phyloP scores from a whole-genome alignment of 2,113 vertebrate genomes.

The Hiodon alosoides region DNA sequence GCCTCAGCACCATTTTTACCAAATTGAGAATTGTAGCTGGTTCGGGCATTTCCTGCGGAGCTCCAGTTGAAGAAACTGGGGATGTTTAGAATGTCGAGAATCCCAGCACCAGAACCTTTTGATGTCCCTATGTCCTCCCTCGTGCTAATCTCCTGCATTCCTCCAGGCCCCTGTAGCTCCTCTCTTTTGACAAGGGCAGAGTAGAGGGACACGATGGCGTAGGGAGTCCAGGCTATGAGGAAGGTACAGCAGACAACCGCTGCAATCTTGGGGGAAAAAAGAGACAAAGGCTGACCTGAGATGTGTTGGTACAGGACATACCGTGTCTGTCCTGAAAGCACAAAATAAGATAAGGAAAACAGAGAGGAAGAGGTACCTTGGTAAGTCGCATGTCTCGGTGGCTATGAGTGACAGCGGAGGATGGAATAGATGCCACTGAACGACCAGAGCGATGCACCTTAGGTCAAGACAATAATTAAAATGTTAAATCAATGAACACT shows the following conservation, averaged over 20 bases:
- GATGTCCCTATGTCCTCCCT: background rate
- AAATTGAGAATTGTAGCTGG: background rate
- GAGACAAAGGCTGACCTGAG: background rate
- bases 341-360: background rate
- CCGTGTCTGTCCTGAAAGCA: background rate
- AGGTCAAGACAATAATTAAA: slow-evolving; percentile 13
- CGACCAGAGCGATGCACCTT: slow-evolving; percentile 44
- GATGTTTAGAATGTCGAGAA: slow-evolving; percentile 10
- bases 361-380: slow-evolving; percentile 36
- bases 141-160: slow-evolving; percentile 15
- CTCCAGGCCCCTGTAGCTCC: slow-evolving; percentile 16
- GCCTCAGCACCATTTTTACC: slow-evolving; percentile 23
- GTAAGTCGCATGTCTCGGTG: slow-evolving; percentile 47
- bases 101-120: background rate
- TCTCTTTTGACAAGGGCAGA: slow-evolving; percentile 37
- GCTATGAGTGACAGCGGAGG: slow-evolving; percentile 29
- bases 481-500: background rate
- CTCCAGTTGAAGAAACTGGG: slow-evolving; percentile 40
- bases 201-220: slow-evolving; percentile 46
- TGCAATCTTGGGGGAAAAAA: slow-evolving; percentile 36
- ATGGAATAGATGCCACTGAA: slow-evolving; percentile 42
- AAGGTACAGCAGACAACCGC: slow-evolving; percentile 49
- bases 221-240: slow-evolving; percentile 53
- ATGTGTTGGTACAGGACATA: background rate
- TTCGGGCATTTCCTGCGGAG: slow-evolving; percentile 24